phyloP scores from a whole-genome alignment of 2,888 invertebrate genomes.

The Chrysolina americana region DNA sequence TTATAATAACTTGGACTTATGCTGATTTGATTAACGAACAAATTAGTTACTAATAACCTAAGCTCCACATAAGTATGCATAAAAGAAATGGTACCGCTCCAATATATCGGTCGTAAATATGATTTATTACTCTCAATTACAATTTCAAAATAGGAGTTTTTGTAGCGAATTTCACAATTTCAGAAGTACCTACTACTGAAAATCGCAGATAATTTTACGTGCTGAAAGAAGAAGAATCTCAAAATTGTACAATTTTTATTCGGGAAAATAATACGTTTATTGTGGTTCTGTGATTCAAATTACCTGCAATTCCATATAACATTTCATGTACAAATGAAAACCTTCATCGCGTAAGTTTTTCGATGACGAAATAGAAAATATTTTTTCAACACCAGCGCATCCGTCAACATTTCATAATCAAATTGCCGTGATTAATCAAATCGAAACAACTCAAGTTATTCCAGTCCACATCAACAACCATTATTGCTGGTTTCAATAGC shows the following conservation, averaged over 20 bases:
- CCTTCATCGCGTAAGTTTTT: no score
- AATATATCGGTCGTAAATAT: not conserved
- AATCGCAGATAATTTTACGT: no score
- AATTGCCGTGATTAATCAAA: not conserved
- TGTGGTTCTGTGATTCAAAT: no score
- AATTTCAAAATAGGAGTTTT: not conserved
- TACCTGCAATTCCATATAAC: no score
- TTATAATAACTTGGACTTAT: slow-evolving; percentile 1
- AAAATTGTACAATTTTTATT: no score
- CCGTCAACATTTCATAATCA: not conserved
- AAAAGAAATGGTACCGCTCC: not conserved
- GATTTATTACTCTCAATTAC: not conserved
- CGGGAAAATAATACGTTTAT: no score
- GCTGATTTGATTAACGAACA: slow-evolving; percentile 4
- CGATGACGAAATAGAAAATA: not conserved
- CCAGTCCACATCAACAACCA: slow-evolving; percentile 15
- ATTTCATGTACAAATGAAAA: no score
- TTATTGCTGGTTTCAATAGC: slow-evolving; percentile 14
- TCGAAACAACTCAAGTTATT: slow-evolving; percentile 9
- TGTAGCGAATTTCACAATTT: no score
- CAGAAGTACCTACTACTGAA: no score
- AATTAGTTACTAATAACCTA: not conserved
- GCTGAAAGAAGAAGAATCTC: no score
- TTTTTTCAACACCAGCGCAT: not conserved
- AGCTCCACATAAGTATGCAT: not conserved